Evolutionary conservation across 1,140 invertebrate species (phyloP).

Genomic region (Stratiolaelaps scimitus): DNA sequence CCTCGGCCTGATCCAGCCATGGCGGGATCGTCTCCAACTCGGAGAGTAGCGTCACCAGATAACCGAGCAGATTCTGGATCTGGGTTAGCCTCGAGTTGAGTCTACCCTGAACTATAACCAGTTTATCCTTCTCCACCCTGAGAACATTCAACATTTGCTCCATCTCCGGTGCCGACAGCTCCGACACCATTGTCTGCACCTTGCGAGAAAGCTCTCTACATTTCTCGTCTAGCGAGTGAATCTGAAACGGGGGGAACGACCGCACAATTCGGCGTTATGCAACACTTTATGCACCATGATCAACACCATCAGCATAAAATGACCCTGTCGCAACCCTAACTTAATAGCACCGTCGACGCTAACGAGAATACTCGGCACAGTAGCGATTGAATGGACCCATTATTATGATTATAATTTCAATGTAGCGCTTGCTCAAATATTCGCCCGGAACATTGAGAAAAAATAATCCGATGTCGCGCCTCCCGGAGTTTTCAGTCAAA

Average conservation of each 20-base stretch:
- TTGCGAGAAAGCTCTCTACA: slow-evolving; percentile 78
- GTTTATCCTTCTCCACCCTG: slow-evolving; percentile 59
- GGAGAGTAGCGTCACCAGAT: slow-evolving; percentile 73
- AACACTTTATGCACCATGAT: background rate
- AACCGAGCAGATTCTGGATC: slow-evolving; percentile 67
- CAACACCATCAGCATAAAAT: no score
- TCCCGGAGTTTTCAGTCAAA: no score
- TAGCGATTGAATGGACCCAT: no score
- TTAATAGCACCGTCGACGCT: no score
- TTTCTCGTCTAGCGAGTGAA: slow-evolving; percentile 51
- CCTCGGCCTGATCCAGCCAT: slow-evolving; percentile 73
- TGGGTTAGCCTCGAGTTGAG: slow-evolving; percentile 64
- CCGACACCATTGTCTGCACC: slow-evolving; percentile 75
- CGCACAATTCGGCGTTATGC: background rate
- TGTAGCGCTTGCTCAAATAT: no score
- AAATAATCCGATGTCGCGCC: background rate
- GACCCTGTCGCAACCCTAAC: no score
- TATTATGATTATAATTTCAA: no score
- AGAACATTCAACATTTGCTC: slow-evolving; percentile 74
- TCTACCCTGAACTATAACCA: slow-evolving; percentile 64
- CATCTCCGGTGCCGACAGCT: slow-evolving; percentile 75
- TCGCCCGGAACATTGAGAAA: no score
- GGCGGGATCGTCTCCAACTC: slow-evolving; percentile 67
- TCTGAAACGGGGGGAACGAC: background rate
- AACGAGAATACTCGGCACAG: no score